Evolutionary conservation across 2,797 vertebrate genomes (phyloP), one percentile per base, ranked within the genome.

Genomic region (Onychomys arenicola): DNA sequence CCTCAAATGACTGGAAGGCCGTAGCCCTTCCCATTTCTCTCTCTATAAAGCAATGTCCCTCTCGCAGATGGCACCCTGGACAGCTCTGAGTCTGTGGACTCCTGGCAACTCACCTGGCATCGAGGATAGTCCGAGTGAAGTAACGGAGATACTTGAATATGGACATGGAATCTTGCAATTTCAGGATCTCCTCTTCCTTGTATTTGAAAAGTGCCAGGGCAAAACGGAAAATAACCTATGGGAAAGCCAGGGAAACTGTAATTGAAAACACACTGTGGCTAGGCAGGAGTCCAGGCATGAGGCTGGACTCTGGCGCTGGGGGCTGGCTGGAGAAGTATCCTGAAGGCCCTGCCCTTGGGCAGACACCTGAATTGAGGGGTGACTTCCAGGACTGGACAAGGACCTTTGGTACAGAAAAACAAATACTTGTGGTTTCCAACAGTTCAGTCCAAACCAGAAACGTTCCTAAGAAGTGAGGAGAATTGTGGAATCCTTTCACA

Each of bases 151-250:
- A 99, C 98, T 99, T 99, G 98, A 99, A 99, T 97, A 99, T 99
- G 95, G 99, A 98, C 96, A 99, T 99, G 0, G 99, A 98, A 91
- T 99, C 99, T 63, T 99, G 99, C 90, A 99, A 90, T 96, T 99
- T 99, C 82, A 99, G 97, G 98, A 99, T 99, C 96, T 99, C 99
- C 40, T 99, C 99, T 96, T 99, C 99, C 98, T 99, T 99, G 98
- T 99, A 99, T 94, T 99, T 99, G 97, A 99, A 99, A 91, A 99
- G 99, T 3, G 99, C 99, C 69, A 99, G 98, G 65, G 99, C 99
- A 55, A 99, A 99, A 61, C 99, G 99, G 98, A 99, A 99, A 90
- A 99, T 99, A 87, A 99, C 99, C 99, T 99, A 98, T 0, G 34
- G 96, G 93, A 69, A 95, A 77, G 97, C 29, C 84, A n/a, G 43